phyloP scores from a whole-genome alignment of 2,797 vertebrate genomes.

The Zalophus californianus region DNA sequence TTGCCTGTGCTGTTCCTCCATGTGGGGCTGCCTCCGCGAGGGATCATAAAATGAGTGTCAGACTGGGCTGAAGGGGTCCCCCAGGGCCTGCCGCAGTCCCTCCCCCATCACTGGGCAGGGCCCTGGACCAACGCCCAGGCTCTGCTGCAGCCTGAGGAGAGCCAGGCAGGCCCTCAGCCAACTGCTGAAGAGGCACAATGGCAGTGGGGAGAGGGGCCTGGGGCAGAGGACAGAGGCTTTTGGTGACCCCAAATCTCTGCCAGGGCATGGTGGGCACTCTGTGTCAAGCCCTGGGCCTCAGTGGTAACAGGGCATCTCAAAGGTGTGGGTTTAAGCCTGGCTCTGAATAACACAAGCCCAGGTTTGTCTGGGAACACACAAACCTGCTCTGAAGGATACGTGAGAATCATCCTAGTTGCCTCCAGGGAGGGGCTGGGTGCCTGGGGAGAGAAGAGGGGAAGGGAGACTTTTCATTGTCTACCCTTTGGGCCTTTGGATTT shows the following conservation, averaged over 20 bases:
- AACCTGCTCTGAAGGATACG: not conserved
- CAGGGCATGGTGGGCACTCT: not conserved
- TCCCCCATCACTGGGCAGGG: not conserved
- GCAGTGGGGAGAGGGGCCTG: not conserved
- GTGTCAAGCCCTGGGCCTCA: not conserved
- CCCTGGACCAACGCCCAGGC: not conserved
- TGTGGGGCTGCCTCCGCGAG: not conserved
- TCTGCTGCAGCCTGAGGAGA: not conserved
- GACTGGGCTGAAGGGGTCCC: not conserved
- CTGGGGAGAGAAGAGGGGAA: not conserved
- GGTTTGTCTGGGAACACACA: not conserved
- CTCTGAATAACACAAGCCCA: not conserved
- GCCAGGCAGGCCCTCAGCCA: not conserved
- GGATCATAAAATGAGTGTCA: not conserved
- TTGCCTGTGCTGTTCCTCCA: not conserved
- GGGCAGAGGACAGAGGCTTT: not conserved
- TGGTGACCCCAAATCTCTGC: not conserved
- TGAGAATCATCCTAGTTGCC: not conserved
- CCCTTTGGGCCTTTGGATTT: not conserved
- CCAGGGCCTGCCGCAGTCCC: not conserved
- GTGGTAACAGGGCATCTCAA: not conserved
- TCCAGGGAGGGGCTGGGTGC: not conserved
- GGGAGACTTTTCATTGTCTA: not conserved
- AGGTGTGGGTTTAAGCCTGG: not conserved
- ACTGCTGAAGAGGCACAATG: not conserved